These are phyloP conservation scores for Apamea crenata DNA, from an alignment of 2,888 invertebrate species.

Conservation along the genomic window DNA sequence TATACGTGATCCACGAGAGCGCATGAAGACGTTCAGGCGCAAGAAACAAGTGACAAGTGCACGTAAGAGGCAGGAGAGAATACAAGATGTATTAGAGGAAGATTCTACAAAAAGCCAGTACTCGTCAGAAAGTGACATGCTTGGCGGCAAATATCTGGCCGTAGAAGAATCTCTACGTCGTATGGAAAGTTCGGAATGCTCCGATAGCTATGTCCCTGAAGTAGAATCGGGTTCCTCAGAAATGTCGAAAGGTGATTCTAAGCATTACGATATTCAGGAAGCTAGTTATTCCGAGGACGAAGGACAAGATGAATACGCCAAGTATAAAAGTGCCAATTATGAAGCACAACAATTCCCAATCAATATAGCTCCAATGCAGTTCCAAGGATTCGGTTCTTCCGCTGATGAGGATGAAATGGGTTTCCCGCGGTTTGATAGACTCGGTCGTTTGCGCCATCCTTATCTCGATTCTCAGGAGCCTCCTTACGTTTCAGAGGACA, in stretches of 20 bases:
- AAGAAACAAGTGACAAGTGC: slow-evolving; percentile 91
- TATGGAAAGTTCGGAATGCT: slow-evolving; percentile 92
- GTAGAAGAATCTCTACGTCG: slow-evolving; percentile 88
- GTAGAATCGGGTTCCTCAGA: slow-evolving; percentile 91
- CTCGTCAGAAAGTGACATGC: slow-evolving; percentile 88
- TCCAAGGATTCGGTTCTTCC: slow-evolving; percentile 91
- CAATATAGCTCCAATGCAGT: slow-evolving; percentile 88
- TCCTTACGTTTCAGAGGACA: slow-evolving; percentile 87
- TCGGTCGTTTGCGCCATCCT: slow-evolving; percentile 90
- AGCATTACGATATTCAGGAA: slow-evolving; percentile 83
- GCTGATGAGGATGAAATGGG: slow-evolving; percentile 93
- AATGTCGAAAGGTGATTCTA: slow-evolving; percentile 89
- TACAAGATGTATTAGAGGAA: slow-evolving; percentile 89
- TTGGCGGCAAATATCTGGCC: slow-evolving; percentile 80
- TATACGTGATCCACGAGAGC: slow-evolving; percentile 92
- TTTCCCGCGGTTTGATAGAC: slow-evolving; percentile 91
- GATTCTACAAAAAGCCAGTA: slow-evolving; percentile 88
- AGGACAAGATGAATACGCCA: slow-evolving; percentile 87
- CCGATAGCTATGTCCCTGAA: slow-evolving; percentile 93
- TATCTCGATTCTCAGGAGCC: slow-evolving; percentile 89
- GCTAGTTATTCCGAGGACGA: slow-evolving; percentile 90
- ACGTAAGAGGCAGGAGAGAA: slow-evolving; percentile 90
- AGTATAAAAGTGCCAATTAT: slow-evolving; percentile 83
- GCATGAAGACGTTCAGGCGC: slow-evolving; percentile 92
- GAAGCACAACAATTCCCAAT: slow-evolving; percentile 86